Base-by-base conservation (phyloP, 2,113 vertebrate genomes). In the Trinectes maculatus region DNA sequence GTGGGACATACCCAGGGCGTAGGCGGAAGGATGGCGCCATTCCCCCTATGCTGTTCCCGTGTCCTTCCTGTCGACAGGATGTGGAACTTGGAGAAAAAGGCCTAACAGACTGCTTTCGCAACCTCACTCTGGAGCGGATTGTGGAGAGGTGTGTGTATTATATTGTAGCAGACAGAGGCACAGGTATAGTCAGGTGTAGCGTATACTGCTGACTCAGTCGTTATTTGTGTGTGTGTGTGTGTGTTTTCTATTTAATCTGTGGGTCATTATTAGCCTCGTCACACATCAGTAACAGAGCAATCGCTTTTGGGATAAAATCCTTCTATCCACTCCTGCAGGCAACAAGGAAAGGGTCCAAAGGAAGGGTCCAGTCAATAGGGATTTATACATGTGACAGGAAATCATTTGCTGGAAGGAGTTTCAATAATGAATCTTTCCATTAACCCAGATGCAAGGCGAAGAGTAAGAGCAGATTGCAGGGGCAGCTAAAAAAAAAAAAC, bases 121-220 rank as follows among this genome's bases (percentile, higher is more conserved):
- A 99, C 91, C 94, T 98, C 84, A 98, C 97, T 0, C 90, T 99
- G 90, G 97, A 99, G 83, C 93, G 96, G 2, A 95, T 98, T 12
- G 96, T 98, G 74, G 97, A 99, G 80, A 93, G 97, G 68, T 99
- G 47, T 46, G 40, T 10, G 21, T 36, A 8, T 1, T 42, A 25
- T 26, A 37, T 37, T 71, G 12, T 18, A 37, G 18, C 51, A 48
- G 39, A 47, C 13, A 42, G 12, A 25, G 16, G 22, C 56, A 51
- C 42, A 33, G 28, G 13, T 5, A 37, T 16, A 55, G 11, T 13
- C 15, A 44, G 55, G 26, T 36, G 11, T 25, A 22, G 24, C 26
- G 29, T 11, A 53, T 19, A 6, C 11, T 26, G 24, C 53, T 11
- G 2, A 25, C n/a, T 22, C 8, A 11, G 47, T 26, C 24, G 15